Percentiles rank a stretch among this genome's conserved stretches.
Evolutionary conservation across 2,113 vertebrate genomes (phyloP).

Genomic region (Cebidichthys violaceus): DNA sequence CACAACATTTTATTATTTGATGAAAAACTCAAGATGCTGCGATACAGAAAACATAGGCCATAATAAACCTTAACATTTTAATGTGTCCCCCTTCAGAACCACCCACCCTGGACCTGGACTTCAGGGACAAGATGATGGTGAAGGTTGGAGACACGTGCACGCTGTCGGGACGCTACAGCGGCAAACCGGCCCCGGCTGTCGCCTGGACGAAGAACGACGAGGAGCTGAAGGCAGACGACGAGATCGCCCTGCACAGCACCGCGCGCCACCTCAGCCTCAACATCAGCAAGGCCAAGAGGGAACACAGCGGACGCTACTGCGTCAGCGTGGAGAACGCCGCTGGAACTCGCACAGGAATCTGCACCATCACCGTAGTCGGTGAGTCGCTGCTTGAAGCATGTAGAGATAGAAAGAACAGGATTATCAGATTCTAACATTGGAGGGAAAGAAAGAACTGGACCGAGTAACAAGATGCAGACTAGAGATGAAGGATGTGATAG

Average conservation of each 20-base stretch:
- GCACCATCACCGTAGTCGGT: constrained; percentile 95
- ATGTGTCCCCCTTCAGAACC: constrained; percentile 84
- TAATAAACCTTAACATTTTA: neutral
- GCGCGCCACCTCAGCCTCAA: constrained; percentile 87
- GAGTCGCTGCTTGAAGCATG: constrained; percentile 66
- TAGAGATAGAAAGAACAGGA: neutral
- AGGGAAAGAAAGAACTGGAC: neutral
- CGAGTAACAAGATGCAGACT: neutral
- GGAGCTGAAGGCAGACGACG: constrained; percentile 88
- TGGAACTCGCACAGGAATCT: constrained; percentile 90
- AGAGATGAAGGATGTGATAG: neutral
- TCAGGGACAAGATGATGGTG: constrained; percentile 91
- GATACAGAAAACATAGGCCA: neutral
- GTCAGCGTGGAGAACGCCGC: constrained; percentile 91
- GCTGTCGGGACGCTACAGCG: constrained; percentile 89
- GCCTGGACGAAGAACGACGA: constrained; percentile 92
- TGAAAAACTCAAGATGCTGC: neutral
- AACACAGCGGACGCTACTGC: constrained; percentile 91
- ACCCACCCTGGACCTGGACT: constrained; percentile 92
- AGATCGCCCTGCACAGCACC: constrained; percentile 87
- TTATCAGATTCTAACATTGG: too few relatives aligned
- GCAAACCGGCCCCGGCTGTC: constrained; percentile 91
- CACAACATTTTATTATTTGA: neutral
- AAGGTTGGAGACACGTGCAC: constrained; percentile 93
- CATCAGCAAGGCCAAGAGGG: constrained; percentile 89